Base-by-base conservation (phyloP, 1,140 invertebrate species). In the Eciton burchellii region DNA sequence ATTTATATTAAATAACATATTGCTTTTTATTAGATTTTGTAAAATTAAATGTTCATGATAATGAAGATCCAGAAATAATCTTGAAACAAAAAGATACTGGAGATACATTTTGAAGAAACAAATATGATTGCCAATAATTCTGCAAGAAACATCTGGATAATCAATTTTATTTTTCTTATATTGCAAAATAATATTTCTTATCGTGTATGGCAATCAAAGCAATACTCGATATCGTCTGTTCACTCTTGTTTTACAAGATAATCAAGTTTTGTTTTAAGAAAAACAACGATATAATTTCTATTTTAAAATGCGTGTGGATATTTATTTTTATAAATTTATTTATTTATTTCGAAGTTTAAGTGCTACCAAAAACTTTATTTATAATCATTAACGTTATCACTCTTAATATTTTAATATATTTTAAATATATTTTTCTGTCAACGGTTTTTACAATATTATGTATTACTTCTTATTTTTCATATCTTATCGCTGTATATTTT, bases 151-250 rank as follows among this genome's bases (percentile, higher is more conserved):
- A 60, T 6, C 14, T 57, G 19, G 1, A 43, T 5, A 49, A 47
- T 74, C 26, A 63, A 49, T 72, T 19, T 29, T 45, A 62, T 74
- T 1, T 49, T 49, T 21, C 19, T 1, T 62, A 12, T 12, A 35
- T 49, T 35, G 8, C n/a, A 49, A 74, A 74, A 49, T 60, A 56
- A 41, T 29, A 16, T 43, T 49, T 11, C 21, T 49, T 74, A 57
- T 35, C 35, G 6, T 14, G 2, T n/a, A n/a, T 73, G 56, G 29
- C 59, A 63, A 49, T 63, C 57, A 1, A 11, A 24, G 43, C 43
- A 73, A 73, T 12, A 16, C n/a, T 26, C 11, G 21, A n/a, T 74
- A n/a, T 14, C n/a, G n/a, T 62, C 41, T 62, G 41, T 63, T 74
- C 12, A 24, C 2, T 12, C 43, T 65, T 66, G 12, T 24, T 21